A percentile compares a stretch with the other conserved stretches of the same genome.
Evolutionary conservation across 2,113 vertebrate genomes (phyloP).

Genomic region (Thalassarche chlororhynchos): DNA sequence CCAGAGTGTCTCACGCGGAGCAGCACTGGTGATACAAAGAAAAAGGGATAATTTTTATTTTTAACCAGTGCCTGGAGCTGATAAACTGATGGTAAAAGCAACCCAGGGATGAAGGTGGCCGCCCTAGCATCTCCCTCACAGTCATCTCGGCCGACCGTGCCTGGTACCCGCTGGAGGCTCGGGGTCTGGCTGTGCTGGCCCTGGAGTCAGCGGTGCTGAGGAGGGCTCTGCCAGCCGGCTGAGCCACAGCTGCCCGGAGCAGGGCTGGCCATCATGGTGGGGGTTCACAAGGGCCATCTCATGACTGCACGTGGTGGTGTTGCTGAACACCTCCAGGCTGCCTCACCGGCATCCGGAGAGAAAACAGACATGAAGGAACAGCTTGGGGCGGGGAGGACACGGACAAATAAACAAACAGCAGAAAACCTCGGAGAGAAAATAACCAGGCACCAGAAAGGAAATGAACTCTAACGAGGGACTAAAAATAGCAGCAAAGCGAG

Average conservation of each 20-base stretch:
- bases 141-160: background rate
- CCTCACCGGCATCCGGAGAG: background rate
- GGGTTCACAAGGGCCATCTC: background rate
- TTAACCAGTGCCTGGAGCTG: background rate
- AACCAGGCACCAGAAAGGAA: conserved; percentile 66
- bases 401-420: conserved; percentile 55
- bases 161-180: accelerated
- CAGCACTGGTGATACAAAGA: background rate
- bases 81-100: background rate
- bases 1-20: background rate
- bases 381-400: background rate
- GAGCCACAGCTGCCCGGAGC: background rate
- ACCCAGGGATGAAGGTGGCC: background rate
- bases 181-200: background rate
- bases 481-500: conserved; percentile 51
- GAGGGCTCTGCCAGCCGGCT: background rate
- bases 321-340: background rate
- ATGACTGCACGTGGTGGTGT: background rate
- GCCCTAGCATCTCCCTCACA: accelerated
- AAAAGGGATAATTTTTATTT: background rate
- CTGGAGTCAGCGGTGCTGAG: accelerated
- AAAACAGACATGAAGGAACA: conserved; percentile 37
- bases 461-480: conserved; percentile 41
- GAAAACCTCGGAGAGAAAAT: conserved; percentile 53
- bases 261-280: background rate